These are phyloP conservation scores for Mus caroli DNA, from an alignment of 2,797 vertebrate genomes.

Conservation along the genomic window DNA sequence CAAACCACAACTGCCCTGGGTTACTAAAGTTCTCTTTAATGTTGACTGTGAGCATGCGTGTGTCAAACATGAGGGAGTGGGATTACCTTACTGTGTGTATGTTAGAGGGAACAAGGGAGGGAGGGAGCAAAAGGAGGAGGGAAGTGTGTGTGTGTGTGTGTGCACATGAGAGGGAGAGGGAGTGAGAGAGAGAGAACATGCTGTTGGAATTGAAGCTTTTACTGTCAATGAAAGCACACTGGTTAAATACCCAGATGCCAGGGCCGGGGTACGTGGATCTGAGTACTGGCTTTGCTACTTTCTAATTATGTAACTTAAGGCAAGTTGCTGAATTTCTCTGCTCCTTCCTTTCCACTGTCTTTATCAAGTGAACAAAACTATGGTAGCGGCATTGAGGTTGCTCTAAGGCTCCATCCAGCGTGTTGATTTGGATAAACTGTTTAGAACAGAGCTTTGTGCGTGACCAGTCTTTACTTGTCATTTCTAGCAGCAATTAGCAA, in stretches of 20 bases:
- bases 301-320: background rate
- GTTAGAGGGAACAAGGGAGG: background rate
- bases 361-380: constrained; percentile 7
- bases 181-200: no score
- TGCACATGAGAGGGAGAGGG: background rate
- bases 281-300: background rate
- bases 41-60: background rate
- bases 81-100: background rate
- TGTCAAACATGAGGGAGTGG: background rate
- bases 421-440: constrained; percentile 45
- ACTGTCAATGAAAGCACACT: background rate
- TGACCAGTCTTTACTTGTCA: background rate
- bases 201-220: background rate
- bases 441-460: background rate
- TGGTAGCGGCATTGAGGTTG: background rate
- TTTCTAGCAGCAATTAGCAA: constrained; percentile 60
- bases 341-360: constrained; percentile 41
- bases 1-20: background rate
- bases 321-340: constrained; percentile 24
- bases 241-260: background rate
- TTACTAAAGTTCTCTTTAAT: constrained; percentile 45
- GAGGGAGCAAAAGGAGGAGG: background rate
- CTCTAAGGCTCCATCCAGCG: background rate
- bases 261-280: background rate
- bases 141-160: background rate